Evolutionary conservation across 2,113 vertebrate genomes (phyloP), one percentile per base, ranked within the genome.

Genomic region (Protomyctophum bolini): DNA sequence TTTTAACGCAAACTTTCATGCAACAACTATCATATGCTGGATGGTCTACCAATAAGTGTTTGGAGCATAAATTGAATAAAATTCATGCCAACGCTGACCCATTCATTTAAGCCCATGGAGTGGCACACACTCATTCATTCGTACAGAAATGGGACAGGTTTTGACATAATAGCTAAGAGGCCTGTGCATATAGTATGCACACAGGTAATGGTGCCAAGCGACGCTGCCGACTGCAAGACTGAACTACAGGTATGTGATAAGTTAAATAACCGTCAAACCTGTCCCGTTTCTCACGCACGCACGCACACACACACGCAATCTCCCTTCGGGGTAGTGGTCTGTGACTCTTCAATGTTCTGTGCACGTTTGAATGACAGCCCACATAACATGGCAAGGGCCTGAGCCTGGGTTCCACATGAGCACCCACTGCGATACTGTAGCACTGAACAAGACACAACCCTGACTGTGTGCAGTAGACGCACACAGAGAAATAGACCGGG

Each of bases 321-420:
- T 86, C 84, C 83, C 84, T 15, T 10, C 73, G 78, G 86, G 78
- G 76, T 50, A 86, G 78, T 85, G 80, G 85, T 88, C 89, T 88
- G 83, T 88, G 87, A 88, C 83, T 86, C 61, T 77, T 85, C 86
- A 81, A 68, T 82, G 83, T 83, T 86, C 74, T 83, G 84, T 80
- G 80, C 78, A 83, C 82, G 86, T 88, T 72, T 75, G 80, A 87
- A 85, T 86, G 87, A 89, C 48, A 66, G 86, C 78, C 70, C 74
- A 79, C 81, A 86, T 80, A 86, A 82, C 87, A 84, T 61, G 66
- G 72, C 75, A 77, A 69, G 78, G 29, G 58, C 83, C 77, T 48
- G 75, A 79, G 75, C 66, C 79, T 75, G 81, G 82, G 82, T 87
- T 90, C 84, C 84, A 85, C 79, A 76, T 81, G 47, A 83, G 79